A percentile compares a stretch with the other conserved stretches of the same genome.
These are phyloP conservation scores for Ictalurus punctatus DNA, from an alignment of 2,113 vertebrate genomes.

Conservation along the genomic window DNA sequence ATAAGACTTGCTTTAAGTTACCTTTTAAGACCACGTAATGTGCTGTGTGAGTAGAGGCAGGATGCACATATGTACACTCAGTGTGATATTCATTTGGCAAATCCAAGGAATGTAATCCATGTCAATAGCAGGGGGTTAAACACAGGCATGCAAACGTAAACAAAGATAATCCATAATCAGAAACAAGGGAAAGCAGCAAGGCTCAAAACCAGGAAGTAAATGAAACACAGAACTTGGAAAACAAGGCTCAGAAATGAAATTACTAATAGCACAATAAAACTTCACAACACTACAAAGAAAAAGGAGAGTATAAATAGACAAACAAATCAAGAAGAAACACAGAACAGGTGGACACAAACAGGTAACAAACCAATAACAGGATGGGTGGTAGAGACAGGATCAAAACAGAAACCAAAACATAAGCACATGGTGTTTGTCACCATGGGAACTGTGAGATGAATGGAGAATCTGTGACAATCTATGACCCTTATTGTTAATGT, in stretches of 20 bases:
- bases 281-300: background rate
- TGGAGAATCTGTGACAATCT: background rate
- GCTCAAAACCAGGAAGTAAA: background rate
- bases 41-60: background rate
- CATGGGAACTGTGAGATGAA: background rate
- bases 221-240: conserved; percentile 9
- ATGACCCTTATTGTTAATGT: background rate
- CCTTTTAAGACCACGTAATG: background rate
- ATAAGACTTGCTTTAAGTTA: background rate
- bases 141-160: background rate
- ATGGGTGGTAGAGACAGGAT: background rate
- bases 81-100: background rate
- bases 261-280: background rate
- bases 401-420: conserved; percentile 9
- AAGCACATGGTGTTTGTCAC: background rate
- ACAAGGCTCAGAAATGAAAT: background rate
- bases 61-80: background rate
- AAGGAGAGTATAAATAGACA: background rate
- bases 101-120: background rate
- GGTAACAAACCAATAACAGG: conserved; percentile 3
- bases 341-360: conserved; percentile 9
- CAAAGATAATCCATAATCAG: background rate
- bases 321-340: conserved; percentile 14
- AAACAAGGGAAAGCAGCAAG: background rate
- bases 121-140: background rate